These are phyloP conservation scores for Mesembrinibis cayennensis DNA, from an alignment of 2,113 vertebrate species.

Conservation along the genomic window DNA sequence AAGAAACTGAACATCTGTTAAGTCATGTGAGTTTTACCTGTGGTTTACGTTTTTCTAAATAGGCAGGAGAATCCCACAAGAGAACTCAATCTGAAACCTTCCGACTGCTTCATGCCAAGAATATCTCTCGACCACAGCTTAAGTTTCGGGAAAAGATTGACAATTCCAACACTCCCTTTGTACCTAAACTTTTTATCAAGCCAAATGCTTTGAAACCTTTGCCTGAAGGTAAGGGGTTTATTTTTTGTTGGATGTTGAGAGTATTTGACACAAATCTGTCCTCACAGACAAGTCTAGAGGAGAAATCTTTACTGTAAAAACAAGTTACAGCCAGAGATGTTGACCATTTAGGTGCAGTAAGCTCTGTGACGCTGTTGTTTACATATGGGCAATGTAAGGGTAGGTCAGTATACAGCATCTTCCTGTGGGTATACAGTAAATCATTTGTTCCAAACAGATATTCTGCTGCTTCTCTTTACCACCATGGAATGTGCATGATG, in stretches of 20 bases:
- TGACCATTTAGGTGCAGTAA: background rate
- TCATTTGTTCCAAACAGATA: background rate
- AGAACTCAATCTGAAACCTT: slow-evolving; percentile 84
- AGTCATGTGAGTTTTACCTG: background rate
- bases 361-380: background rate
- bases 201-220: slow-evolving; percentile 91
- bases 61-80: slow-evolving; percentile 78
- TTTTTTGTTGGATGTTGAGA: background rate
- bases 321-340: background rate
- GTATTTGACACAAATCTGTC: background rate
- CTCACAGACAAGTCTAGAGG: background rate
- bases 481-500: background rate
- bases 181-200: slow-evolving; percentile 92
- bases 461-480: background rate
- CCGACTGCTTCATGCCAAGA: slow-evolving; percentile 92
- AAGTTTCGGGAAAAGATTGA: slow-evolving; percentile 93
- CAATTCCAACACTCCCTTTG: slow-evolving; percentile 95
- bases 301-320: background rate
- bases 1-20: background rate
- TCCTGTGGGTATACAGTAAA: background rate
- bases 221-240: slow-evolving; percentile 80
- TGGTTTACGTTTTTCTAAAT: background rate
- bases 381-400: background rate
- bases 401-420: background rate
- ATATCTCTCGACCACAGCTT: slow-evolving; percentile 89